phyloP scores from a whole-genome alignment of 2,888 invertebrate species.

The Serrognathus titanus region DNA sequence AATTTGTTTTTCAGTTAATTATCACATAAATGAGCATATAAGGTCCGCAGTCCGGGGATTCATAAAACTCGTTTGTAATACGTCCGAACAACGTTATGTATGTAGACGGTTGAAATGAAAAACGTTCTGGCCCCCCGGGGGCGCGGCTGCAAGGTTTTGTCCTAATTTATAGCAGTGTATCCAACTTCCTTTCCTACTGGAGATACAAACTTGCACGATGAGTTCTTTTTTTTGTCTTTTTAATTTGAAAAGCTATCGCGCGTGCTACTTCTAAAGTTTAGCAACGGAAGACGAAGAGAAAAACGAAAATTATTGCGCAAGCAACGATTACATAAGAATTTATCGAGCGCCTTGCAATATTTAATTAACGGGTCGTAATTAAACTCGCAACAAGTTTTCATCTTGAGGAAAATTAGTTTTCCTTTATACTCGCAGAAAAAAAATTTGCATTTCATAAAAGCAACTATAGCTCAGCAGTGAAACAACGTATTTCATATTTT shows the following conservation, averaged over 20 bases:
- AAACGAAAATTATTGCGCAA: background rate
- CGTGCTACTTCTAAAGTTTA: background rate
- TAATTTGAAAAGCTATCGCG: background rate
- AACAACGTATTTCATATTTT: no score
- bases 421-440: no score
- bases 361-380: no score
- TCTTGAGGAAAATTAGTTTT: no score
- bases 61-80: constrained; percentile 35
- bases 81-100: constrained; percentile 33
- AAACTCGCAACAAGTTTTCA: no score
- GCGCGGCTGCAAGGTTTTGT: constrained; percentile 28
- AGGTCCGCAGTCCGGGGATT: constrained; percentile 31
- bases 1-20: constrained; percentile 41
- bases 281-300: background rate
- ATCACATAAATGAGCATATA: constrained; percentile 37
- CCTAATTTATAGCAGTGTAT: constrained; percentile 39
- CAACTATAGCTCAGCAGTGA: no score
- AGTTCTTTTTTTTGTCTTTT: background rate
- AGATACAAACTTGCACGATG: constrained; percentile 23
- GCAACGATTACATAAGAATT: background rate
- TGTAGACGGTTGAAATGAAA: constrained; percentile 39
- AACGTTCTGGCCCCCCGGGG: constrained; percentile 35
- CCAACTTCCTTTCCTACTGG: constrained; percentile 34
- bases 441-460: no score
- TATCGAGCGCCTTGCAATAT: no score